Evolutionary conservation across 2,113 vertebrate species (phyloP).

Genomic region (Crotalus tigris): DNA sequence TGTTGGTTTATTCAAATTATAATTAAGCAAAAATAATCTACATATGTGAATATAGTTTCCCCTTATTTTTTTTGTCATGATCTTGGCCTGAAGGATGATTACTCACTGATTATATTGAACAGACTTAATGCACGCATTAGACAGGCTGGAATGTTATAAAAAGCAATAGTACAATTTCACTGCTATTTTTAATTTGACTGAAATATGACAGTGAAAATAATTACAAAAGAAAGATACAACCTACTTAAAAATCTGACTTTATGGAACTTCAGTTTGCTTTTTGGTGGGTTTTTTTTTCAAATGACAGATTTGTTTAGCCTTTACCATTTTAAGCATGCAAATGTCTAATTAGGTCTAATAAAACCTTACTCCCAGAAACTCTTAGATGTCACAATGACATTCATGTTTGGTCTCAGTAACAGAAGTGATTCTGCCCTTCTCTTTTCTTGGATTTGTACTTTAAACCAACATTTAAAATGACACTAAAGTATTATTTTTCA

Average conservation of each 20-base stretch:
- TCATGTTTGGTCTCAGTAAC: background rate
- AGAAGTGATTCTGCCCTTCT: background rate
- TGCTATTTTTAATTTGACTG: background rate
- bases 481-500: background rate
- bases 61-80: background rate
- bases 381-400: slow-evolving; percentile 3
- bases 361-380: background rate
- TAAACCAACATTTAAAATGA: slow-evolving; percentile 3
- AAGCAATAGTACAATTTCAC: background rate
- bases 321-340: background rate
- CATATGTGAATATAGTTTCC: background rate
- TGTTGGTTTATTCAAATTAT: background rate
- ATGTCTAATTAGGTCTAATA: background rate
- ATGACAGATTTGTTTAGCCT: background rate
- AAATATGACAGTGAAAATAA: background rate
- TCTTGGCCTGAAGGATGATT: background rate
- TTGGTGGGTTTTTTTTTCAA: background rate
- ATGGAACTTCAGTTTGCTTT: background rate
- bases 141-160: background rate
- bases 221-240: background rate
- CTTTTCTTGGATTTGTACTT: background rate
- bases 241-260: background rate
- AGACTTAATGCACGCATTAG: background rate
- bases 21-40: background rate
- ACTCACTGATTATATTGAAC: background rate